Conservation (phyloP, 2,797 vertebrate species). For the Myotis findleyi region DNA sequence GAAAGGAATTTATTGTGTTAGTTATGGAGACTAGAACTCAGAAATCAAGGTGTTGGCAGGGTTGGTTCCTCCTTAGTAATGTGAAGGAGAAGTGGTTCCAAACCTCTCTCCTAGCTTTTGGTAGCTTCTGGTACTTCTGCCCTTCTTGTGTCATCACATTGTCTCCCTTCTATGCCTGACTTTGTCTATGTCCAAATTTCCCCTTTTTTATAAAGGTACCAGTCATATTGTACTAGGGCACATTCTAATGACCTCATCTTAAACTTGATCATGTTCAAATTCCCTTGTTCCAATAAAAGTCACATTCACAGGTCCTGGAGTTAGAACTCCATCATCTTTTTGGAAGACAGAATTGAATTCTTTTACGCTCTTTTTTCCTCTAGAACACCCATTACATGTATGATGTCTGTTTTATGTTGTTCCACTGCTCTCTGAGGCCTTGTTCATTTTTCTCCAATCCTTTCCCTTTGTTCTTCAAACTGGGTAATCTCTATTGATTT, state of each 20-base stretch:
- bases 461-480: background rate
- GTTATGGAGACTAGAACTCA: background rate
- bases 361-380: background rate
- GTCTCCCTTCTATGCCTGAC: background rate
- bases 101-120: background rate
- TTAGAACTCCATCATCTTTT: background rate
- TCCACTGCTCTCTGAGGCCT: background rate
- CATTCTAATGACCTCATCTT: background rate
- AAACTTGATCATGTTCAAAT: background rate
- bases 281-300: background rate
- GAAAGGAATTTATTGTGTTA: background rate
- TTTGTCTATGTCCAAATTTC: background rate
- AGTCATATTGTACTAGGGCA: background rate
- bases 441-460: background rate
- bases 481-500: background rate
- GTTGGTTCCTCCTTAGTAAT: background rate
- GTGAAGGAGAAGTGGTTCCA: background rate
- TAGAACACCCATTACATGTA: background rate
- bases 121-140: background rate
- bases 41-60: background rate
- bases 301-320: background rate
- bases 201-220: background rate
- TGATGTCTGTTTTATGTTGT: background rate
- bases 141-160: background rate
- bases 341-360: background rate